Evolutionary conservation across 1,140 invertebrate genomes (phyloP), one percentile per base, ranked within the genome.

Genomic region (Drosophila kohkoa): DNA sequence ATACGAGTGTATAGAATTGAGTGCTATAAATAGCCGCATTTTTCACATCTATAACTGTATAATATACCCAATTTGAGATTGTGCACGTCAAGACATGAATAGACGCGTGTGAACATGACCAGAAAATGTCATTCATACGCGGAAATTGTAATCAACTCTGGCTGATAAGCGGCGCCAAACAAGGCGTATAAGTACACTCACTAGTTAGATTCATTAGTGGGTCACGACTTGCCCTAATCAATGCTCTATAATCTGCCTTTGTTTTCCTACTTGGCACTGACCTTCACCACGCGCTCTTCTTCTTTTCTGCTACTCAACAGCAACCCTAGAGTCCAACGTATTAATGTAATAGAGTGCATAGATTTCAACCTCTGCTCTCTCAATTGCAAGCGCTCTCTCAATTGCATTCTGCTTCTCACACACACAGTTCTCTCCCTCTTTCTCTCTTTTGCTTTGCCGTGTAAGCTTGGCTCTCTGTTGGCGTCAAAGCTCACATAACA

Each of bases 11-110:
- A 41, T 62, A 66, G 28, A 32, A 45, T 60, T 43, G 32, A 5
- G n/a, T 11, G 46, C 64, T 87, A 87, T 51, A 65, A 74, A 79
- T 87, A 87, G 83, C 38, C 38, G 35, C 66, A 81, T 64, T 51
- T 74, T 65, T 70, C 35, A 77, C 55, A 55, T 69, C 51, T 80
- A 73, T 77, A 75, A 60, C 62, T 41, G 54, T 32, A 59, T 49
- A 35, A 25, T 52, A 41, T 57, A 43, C 16, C 32, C 35, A 64
- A 71, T 67, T 55, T 70, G 80, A 75, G 48, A 58, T 63, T 58
- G 70, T 70, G 66, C 65, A 46, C 59, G 52, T 69, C 28, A 64
- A 75, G 69, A 41, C 25, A 69, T 54, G 70, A 59, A 52, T 41
- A 51, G 46, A 28, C 38, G 54, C 35, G 70, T 51, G 43, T 43